Conservation (phyloP, 2,797 vertebrate species). For the Spheniscus humboldti region DNA sequence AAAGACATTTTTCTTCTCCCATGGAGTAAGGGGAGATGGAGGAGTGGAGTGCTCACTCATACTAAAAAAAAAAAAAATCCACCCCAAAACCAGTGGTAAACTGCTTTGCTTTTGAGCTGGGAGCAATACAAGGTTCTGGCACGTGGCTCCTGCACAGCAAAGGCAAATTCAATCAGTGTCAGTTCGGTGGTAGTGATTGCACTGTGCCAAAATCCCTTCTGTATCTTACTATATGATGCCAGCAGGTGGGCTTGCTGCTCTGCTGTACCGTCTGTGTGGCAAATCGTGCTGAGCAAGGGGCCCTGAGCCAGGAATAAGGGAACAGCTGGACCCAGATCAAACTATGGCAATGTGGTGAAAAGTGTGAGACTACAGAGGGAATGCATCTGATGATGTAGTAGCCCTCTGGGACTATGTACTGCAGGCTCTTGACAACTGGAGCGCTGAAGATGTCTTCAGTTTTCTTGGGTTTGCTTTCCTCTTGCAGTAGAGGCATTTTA, state of each 20-base stretch:
- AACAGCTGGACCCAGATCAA: too few species aligned
- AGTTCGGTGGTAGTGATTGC: background rate
- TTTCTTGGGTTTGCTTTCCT: background rate
- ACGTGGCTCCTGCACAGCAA: fast-evolving
- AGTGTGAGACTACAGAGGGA: background rate
- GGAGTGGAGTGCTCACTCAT: background rate
- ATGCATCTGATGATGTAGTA: fast-evolving
- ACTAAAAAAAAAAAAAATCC: background rate
- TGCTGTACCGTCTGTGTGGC: fast-evolving
- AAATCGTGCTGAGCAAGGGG: background rate
- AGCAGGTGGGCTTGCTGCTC: background rate
- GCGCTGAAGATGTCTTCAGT: too few species aligned
- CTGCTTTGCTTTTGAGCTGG: background rate
- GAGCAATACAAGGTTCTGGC: background rate
- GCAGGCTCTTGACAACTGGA: background rate
- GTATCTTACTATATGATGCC: fast-evolving
- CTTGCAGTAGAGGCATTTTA: slow-evolving; percentile 8
- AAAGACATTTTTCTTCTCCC: fast-evolving
- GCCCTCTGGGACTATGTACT: fast-evolving
- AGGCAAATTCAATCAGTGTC: too few species aligned
- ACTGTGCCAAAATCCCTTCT: background rate
- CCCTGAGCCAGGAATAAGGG: background rate
- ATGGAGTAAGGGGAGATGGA: background rate
- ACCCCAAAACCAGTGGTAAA: background rate
- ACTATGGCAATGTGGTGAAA: fast-evolving